Base-by-base conservation (phyloP, 1,140 invertebrate species). In the Eriosoma lanigerum region DNA sequence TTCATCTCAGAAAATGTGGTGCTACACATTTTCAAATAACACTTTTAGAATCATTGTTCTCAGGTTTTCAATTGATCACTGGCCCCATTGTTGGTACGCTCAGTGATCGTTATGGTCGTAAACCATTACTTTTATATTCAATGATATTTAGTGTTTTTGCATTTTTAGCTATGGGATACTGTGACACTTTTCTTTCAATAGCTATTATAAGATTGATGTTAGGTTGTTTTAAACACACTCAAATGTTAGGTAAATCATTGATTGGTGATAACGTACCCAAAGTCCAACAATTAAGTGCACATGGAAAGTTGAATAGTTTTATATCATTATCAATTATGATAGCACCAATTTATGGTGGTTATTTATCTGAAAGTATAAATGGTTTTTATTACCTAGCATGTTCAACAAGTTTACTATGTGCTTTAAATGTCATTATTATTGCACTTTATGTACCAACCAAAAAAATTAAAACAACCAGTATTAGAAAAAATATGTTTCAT, bases 261-360 rank as follows among this genome's bases (percentile, higher is more conserved):
- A 82, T 88, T 98, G 38, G 93, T 92, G 70, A 97, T 96, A 89
- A 95, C 96, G 9, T 92, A 98, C 38, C 87, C 90, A 17, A 90
- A 92, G 83, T 86, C 15, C 84, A 89, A 62, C 90, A 84, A 92
- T 91, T 56, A 88, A 96, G 83, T 93, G 93, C 32, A 92, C 91
- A 96, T 93, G 96, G 97, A n/a, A 86, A 98, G 46, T 92, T 99
- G 80, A 97, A 97, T 21, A 92, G 98, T 84, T 95, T 97, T 6
- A 98, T 98, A 87, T 98, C 96, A 1, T 87, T 99, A 80, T 96
- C 96, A 15, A 99, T 99, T 86, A 94, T 98, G 82, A 87, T 98
- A 82, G 97, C 97, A 0, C 97, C 97, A 26, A 88, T 95, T 84
- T 94, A 98, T 84, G 97, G 97, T 24, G 97, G 96, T 15, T 87